Base-by-base conservation (phyloP, 30 jellyfish, hydroid and myxozoan genomes). In the Sanderia malayensis region DNA sequence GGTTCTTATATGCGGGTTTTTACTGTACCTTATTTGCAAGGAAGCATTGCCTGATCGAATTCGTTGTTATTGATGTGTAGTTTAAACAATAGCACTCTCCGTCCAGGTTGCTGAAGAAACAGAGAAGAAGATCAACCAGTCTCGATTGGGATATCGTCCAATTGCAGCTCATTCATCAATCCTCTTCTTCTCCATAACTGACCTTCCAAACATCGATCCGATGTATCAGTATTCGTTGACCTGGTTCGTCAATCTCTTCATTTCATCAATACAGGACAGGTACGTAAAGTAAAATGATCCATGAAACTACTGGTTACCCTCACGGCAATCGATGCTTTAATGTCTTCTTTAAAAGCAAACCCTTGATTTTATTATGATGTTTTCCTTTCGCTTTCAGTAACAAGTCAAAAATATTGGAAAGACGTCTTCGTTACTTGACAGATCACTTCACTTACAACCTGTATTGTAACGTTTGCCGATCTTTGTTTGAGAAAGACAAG, bases 61-160 rank as follows among this genome's bases (percentile, higher is more conserved):
- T n/a, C n/a, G n/a, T n/a, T n/a, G n/a, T n/a, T n/a, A n/a, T n/a
- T n/a, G n/a, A n/a, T n/a, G n/a, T n/a, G n/a, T n/a, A n/a, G n/a
- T n/a, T n/a, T n/a, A n/a, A n/a, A n/a, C n/a, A n/a, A n/a, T n/a
- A n/a, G n/a, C n/a, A n/a, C n/a, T n/a, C n/a, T n/a, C n/a, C n/a
- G n/a, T n/a, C 13, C 33, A 89, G 98, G 82, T 92, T 31, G 98
- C 98, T 0, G 98, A 92, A 26, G 98, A 92, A 68, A 92, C 98
- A 4, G 98, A 92, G 68, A 92, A 83, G 92, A 84, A 92, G 72
- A 92, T 92, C 75, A 92, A 92, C 71, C 96, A 92, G 46, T 84
- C 96, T 13, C 94, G 98, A 23, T 86, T 89, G 27, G 98, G 98
- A 0, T 92, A 92, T 58, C 95, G 94, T 24, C 96, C 98, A 41